Evolutionary conservation across 2,888 invertebrate species (phyloP), one percentile per base, ranked within the genome.

Genomic region (Eristalis tenax): DNA sequence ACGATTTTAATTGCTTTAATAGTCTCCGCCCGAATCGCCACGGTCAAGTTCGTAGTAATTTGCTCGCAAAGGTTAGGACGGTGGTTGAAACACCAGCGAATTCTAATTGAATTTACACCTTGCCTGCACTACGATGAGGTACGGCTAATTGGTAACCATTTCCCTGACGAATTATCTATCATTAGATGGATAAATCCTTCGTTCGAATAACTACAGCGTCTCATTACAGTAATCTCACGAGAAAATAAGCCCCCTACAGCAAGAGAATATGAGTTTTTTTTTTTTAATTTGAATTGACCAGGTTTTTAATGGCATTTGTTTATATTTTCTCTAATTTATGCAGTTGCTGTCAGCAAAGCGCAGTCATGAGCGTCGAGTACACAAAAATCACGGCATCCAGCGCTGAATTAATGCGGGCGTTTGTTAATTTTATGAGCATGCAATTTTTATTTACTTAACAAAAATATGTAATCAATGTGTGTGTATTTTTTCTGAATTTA

Each of bases 401-500:
- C 59, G 13, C 13, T 23, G 10, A 28, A 26, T 28, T 4, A 23
- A 43, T 43, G n/a, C 43, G 43, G n/a, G 59, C 1, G 0, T 8
- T 8, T 59, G 10, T 59, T 23, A 26, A 15, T 15, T 59, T 57
- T 69, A 77, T 8, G 50, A 66, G 82, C 86, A 86, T 86, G 86
- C 82, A 86, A 83, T 83, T 86, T 86, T 77, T 86, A 74, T 82
- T 86, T 82, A 82, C 50, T 86, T 86, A 78, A 83, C 86, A 83
- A 75, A 86, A 73, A 59, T 69, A 43, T 43, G 28, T 65, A 70
- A 68, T 74, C 32, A 57, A 82, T 81, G 76, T 81, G 32, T 32
- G 73, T 57, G 68, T 64, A 26, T 74, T 73, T 43, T 57, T 75
- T 43, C 64, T 59, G 15, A 86, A 40, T 82, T 82, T 82, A 86